Conservation (phyloP, 1,140 invertebrate species). For the Parasteatoda tepidariorum region DNA sequence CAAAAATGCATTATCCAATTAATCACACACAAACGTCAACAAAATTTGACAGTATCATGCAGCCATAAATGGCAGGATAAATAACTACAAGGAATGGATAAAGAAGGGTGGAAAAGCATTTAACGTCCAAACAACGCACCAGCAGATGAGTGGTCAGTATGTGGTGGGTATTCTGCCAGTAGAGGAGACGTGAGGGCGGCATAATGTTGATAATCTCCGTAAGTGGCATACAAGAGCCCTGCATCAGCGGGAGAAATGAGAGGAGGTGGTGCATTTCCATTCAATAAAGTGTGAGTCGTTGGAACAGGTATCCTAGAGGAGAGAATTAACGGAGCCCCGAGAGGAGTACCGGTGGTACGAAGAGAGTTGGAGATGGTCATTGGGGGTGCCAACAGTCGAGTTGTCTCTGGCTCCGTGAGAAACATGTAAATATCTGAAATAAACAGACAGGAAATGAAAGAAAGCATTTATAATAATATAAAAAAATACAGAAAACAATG, state of each 20-base stretch:
- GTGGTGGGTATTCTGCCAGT: constrained; percentile 84
- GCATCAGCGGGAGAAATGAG: constrained; percentile 61
- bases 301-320: constrained; percentile 86
- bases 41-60: background rate
- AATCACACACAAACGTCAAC: background rate
- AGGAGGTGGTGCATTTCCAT: constrained; percentile 73
- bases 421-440: constrained; percentile 60
- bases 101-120: constrained; percentile 32
- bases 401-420: constrained; percentile 53
- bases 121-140: constrained; percentile 81
- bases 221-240: constrained; percentile 81
- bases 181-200: constrained; percentile 84
- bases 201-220: constrained; percentile 84
- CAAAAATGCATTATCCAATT: background rate
- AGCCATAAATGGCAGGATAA: constrained; percentile 39
- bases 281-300: constrained; percentile 75
- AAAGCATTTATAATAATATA: background rate
- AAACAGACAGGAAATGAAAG: too few relatives aligned
- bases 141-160: constrained; percentile 80
- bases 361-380: constrained; percentile 75
- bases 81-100: constrained; percentile 31
- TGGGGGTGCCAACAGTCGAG: constrained; percentile 74
- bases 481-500: background rate
- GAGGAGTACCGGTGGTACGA: constrained; percentile 76
- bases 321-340: constrained; percentile 82